Evolutionary conservation across 2,888 invertebrate genomes (phyloP).

Genomic region (Drosophila lutescens): DNA sequence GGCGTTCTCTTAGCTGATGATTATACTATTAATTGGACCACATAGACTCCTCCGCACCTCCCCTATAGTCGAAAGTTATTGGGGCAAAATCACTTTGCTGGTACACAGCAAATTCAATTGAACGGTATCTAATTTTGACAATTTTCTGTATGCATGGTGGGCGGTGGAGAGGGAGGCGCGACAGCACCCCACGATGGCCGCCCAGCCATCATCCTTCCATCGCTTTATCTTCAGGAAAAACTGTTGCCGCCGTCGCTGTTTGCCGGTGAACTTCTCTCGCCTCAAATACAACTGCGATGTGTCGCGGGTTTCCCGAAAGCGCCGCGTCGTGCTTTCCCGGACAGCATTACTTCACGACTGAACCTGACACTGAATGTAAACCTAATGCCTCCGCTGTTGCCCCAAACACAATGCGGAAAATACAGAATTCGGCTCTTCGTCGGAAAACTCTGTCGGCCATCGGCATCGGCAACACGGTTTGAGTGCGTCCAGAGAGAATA

Average conservation of each 20-base stretch:
- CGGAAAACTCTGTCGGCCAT: conserved; percentile 42
- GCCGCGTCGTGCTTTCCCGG: conserved; percentile 66
- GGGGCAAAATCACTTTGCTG: conserved; percentile 33
- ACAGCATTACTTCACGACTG: conserved; percentile 77
- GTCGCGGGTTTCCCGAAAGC: conserved; percentile 30
- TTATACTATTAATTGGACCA: conserved; percentile 12
- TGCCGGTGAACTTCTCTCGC: conserved; percentile 42
- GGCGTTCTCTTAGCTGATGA: conserved; percentile 7
- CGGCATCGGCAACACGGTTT: conserved; percentile 21
- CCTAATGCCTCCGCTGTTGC: conserved; percentile 37
- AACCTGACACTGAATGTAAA: conserved; percentile 52
- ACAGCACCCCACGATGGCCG: conserved; percentile 21
- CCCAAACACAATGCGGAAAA: conserved; percentile 51
- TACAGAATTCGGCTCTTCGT: conserved; percentile 23
- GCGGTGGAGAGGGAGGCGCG: conserved; percentile 37
- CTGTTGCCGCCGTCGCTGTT: conserved; percentile 31
- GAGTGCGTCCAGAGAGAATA: conserved; percentile 10
- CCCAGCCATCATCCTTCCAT: conserved; percentile 29
- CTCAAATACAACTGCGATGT: conserved; percentile 25
- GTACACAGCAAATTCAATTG: conserved; percentile 67
- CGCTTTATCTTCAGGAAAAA: conserved; percentile 18
- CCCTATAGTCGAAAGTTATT: not conserved
- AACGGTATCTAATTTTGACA: conserved; percentile 74
- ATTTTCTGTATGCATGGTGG: conserved; percentile 71
- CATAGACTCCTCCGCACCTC: conserved; percentile 5